Evolutionary conservation across 2,113 vertebrate genomes (phyloP), one percentile per base, ranked within the genome.

Genomic region (Mastomys natalensis): DNA sequence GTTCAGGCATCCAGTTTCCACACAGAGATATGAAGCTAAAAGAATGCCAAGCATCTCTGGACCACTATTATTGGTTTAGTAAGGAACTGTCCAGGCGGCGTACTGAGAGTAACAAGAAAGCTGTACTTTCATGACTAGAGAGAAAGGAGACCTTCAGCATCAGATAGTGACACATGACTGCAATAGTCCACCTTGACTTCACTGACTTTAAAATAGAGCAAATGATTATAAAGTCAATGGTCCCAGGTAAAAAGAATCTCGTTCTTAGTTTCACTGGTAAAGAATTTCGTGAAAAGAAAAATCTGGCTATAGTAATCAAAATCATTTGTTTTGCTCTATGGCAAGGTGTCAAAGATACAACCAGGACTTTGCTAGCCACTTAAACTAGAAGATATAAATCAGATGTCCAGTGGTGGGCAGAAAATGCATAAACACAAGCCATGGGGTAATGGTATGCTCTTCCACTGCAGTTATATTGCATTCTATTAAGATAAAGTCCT

Each of bases 41-140:
- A 60, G 86, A 68, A 80, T 90, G 84, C 31, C 37, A 95, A 90
- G 45, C 21, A 89, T 51, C 34, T 72, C n/a, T 74, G 29, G 17
- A 60, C 15, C 40, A 90, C 19, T 87, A 10, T 77, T 73, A 81
- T 15, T 51, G 68, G 8, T 8, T 34, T 11, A 85, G 3, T 58
- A 60, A 76, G 82, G 90, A 74, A 26, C 1, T 45, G 24, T 13
- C 48, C 53, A 64, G 8, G 45, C 16, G 73, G 12, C 2, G 76
- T 34, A 92, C 66, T 76, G 78, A 96, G 73, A 80, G 2, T 34
- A 81, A 81, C 40, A 87, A 45, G 10, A 97, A 97, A 88, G 22
- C 3, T 92, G 60, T 62, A 1, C n/a, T 21, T 24, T 24, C 87
- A 24, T 48, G 29, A 90, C 31, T 76, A 82, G 7, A 93, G 4